A percentile compares a stretch with the other conserved stretches of the same genome.
Conservation (phyloP, 2,113 vertebrate genomes). For the Scortum barcoo region DNA sequence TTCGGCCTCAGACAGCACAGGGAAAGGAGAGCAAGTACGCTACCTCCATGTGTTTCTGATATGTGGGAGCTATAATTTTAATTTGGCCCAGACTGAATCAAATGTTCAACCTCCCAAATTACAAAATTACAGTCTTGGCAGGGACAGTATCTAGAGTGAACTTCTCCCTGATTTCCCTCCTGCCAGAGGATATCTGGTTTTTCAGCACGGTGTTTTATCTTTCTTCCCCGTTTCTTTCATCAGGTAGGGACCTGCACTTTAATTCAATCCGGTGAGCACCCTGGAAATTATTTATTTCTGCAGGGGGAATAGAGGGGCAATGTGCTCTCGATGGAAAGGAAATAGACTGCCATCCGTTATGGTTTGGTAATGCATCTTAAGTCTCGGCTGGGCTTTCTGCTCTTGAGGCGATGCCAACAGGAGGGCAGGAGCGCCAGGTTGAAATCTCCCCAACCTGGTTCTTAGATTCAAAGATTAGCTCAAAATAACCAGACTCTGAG, state of each 20-base stretch:
- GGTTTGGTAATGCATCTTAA: slow-evolving; percentile 68
- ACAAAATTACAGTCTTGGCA: slow-evolving; percentile 77
- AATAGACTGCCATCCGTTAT: slow-evolving; percentile 66
- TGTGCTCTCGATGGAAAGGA: slow-evolving; percentile 63
- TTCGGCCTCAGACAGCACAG: slow-evolving; percentile 33
- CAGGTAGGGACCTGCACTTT: slow-evolving; percentile 70
- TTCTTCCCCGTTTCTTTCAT: slow-evolving; percentile 70
- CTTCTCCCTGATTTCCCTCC: slow-evolving; percentile 72
- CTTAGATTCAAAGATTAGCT: slow-evolving; percentile 59
- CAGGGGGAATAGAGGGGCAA: slow-evolving; percentile 48
- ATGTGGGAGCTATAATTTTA: slow-evolving; percentile 73
- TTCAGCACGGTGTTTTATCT: slow-evolving; percentile 71
- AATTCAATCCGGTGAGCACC: slow-evolving; percentile 68
- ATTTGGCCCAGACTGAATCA: slow-evolving; percentile 75
- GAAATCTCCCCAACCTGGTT: slow-evolving; percentile 46
- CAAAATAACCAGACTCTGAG: slow-evolving; percentile 32
- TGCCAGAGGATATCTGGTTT: slow-evolving; percentile 75
- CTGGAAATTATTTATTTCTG: slow-evolving; percentile 77
- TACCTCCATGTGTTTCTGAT: slow-evolving; percentile 80
- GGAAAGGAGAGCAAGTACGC: slow-evolving; percentile 29
- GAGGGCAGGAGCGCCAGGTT: slow-evolving; percentile 59
- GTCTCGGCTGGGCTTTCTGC: slow-evolving; percentile 55
- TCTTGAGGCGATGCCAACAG: slow-evolving; percentile 64
- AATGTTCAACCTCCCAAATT: slow-evolving; percentile 76
- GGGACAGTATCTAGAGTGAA: slow-evolving; percentile 58